A percentile compares a stretch with the other conserved stretches of the same genome.
phyloP scores from a whole-genome alignment of 2,888 invertebrate genomes.

The Eristalinus aeneus region DNA sequence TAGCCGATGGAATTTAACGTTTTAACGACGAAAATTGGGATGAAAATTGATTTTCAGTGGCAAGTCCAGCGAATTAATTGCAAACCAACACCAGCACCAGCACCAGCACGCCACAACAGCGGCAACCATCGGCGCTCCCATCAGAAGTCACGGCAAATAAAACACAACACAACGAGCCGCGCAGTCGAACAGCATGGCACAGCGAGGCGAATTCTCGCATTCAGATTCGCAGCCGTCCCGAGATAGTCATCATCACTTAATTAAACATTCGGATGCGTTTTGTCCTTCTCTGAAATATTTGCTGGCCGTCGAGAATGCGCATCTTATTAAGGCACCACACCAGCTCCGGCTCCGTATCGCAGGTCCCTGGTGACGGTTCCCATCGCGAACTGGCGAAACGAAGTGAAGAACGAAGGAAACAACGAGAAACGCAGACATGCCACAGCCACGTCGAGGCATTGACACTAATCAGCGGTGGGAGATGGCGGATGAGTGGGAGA shows the following conservation, averaged over 20 bases:
- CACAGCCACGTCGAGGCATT: constrained; percentile 46
- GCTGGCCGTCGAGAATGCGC: constrained; percentile 55
- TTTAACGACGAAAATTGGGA: constrained; percentile 69
- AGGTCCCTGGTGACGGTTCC: constrained; percentile 49
- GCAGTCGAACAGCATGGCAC: constrained; percentile 12
- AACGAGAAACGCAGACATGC: neutral
- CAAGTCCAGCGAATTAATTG: constrained; percentile 66
- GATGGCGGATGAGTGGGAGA: constrained; percentile 44
- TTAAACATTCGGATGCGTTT: constrained; percentile 68
- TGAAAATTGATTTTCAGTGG: constrained; percentile 71
- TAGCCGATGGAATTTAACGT: constrained; percentile 64
- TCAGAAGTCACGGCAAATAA: neutral
- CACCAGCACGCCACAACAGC: neutral
- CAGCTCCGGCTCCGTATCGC: constrained; percentile 9
- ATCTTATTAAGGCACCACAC: constrained; percentile 61
- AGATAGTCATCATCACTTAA: constrained; percentile 71
- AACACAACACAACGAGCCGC: neutral
- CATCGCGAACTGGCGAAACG: neutral
- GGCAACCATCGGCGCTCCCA: neutral
- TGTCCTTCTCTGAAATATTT: constrained; percentile 6
- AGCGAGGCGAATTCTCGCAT: constrained; percentile 41
- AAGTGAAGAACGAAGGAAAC: neutral
- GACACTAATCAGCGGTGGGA: constrained; percentile 55
- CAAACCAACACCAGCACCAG: constrained; percentile 52
- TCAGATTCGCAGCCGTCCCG: constrained; percentile 52